Evolutionary conservation across 2,888 invertebrate genomes (phyloP).

Genomic region (Leuctra nigra): DNA sequence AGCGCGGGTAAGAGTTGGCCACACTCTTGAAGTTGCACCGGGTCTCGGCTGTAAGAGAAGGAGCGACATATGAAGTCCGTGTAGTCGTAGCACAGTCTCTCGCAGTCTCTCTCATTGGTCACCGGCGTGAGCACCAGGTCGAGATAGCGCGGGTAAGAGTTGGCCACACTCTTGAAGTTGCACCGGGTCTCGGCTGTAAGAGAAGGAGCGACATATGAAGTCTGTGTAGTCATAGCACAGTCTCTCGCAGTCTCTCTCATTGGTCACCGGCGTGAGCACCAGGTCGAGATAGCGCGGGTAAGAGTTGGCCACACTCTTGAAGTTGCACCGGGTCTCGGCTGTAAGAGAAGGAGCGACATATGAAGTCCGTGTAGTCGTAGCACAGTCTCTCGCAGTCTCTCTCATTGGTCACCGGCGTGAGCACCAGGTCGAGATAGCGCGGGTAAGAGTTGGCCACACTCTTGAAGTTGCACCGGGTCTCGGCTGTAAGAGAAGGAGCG

Average conservation of each 20-base stretch:
- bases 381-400: conserved; percentile 39
- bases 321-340: conserved; percentile 35
- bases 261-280: conserved; percentile 36
- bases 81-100: conserved; percentile 37
- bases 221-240: conserved; percentile 37
- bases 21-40: conserved; percentile 35
- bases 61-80: conserved; percentile 40
- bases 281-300: conserved; percentile 38
- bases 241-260: conserved; percentile 38
- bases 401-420: conserved; percentile 37
- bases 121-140: conserved; percentile 37
- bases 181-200: conserved; percentile 34
- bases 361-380: conserved; percentile 37
- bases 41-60: conserved; percentile 34
- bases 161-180: conserved; percentile 34
- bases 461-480: conserved; percentile 35
- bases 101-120: conserved; percentile 38
- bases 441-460: conserved; percentile 36
- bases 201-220: conserved; percentile 40
- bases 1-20: conserved; percentile 36
- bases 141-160: conserved; percentile 37
- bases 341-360: conserved; percentile 36
- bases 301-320: conserved; percentile 35
- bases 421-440: conserved; percentile 37
- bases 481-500: conserved; percentile 33